Base-by-base conservation (phyloP, 2,888 invertebrate genomes). In the Pseudolycoriella hygida region DNA sequence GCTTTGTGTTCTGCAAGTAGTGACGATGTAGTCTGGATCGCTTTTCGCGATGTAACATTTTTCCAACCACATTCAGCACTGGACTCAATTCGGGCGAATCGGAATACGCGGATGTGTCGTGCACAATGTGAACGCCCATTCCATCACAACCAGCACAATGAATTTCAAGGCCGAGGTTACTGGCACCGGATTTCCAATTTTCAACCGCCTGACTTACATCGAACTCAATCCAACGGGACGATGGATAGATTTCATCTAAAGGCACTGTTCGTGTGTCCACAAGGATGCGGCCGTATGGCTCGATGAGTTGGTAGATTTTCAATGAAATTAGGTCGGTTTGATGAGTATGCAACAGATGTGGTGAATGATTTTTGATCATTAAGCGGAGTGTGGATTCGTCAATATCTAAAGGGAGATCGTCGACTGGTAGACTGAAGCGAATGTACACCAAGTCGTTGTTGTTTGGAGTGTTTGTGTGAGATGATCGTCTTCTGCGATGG, bases 171-270 rank as follows among this genome's bases (percentile, higher is more conserved):
- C 70, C 71, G 40, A 71, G 57, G 54, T 72, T 72, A 39, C 39
- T 17, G 15, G 60, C 60, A 19, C 62, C 66, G 10, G 60, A 60
- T 46, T 66, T 45, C 71, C 74, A 73, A 44, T 59, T 57, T 46
- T 58, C 56, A 43, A 70, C 67, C 1, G 70, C 71, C 51, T 64
- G 61, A 10, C 72, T 72, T 3, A 74, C 66, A 55, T 77, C 77
- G 46, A 76, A 65, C 46, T 76, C 74, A 38, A 73, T 59, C 77
- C 77, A 77, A 50, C 71, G 71, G 2, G 71, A 66, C 17, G 17
- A 3, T 14, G 12, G 34, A 34, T 34, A 12, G 3, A 14, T 12
- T 12, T 12, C 3, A 5, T 34, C 34, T 12, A 34, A 34, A 10
- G 12, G 19, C 10, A 40, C 18, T 8, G 19, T 32, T 25, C 62